Evolutionary conservation across 2,113 vertebrate species (phyloP).

Genomic region (Microtus oregoni): DNA sequence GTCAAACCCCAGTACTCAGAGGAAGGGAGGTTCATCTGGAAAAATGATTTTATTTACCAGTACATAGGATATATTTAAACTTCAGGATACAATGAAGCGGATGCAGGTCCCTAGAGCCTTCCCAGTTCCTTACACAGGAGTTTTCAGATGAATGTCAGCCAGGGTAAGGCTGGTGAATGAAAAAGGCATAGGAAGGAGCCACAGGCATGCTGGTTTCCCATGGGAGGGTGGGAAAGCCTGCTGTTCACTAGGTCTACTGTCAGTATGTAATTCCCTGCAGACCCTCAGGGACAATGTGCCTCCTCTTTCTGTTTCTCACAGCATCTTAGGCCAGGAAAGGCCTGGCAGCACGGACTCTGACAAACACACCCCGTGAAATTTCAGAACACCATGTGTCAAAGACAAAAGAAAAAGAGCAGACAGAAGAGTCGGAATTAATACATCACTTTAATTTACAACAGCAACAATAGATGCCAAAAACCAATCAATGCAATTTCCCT

Average conservation of each 20-base stretch:
- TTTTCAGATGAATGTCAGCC: not conserved
- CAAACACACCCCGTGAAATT: not conserved
- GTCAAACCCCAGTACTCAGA: not conserved
- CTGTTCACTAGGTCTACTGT: not conserved
- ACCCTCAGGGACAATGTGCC: too few species aligned
- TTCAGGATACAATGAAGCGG: not conserved
- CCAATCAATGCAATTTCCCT: not conserved
- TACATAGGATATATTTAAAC: not conserved
- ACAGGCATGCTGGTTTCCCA: fast-evolving
- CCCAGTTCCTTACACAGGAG: not conserved
- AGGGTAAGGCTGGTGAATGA: not conserved
- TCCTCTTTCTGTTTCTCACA: not conserved
- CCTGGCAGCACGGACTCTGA: not conserved
- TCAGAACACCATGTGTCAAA: not conserved
- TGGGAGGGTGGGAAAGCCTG: fast-evolving
- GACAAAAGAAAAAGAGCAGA: not conserved
- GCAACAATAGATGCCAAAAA: not conserved
- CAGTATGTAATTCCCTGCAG: fast-evolving
- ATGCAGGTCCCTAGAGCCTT: not conserved
- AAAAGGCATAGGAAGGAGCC: not conserved
- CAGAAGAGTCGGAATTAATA: conserved; percentile 10
- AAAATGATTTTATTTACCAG: conserved; percentile 19
- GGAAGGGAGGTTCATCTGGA: not conserved
- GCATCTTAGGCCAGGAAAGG: not conserved
- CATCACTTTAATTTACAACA: conserved; percentile 2